A percentile compares a stretch with the other conserved stretches of the same genome.
These are phyloP conservation scores for Papilio demoleus DNA, from an alignment of 2,888 invertebrate species.

Conservation along the genomic window DNA sequence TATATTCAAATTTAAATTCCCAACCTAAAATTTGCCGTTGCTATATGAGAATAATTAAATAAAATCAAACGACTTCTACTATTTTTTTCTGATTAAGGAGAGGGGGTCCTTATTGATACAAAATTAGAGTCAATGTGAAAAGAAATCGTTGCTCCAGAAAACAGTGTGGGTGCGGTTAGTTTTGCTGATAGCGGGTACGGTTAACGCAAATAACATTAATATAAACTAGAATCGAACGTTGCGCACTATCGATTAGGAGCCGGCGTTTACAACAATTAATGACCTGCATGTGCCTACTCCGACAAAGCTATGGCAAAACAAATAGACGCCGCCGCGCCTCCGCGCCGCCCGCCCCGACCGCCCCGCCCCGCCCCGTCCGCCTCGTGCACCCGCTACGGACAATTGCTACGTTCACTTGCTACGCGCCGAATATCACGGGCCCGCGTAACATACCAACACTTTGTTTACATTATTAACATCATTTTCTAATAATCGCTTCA, in stretches of 20 bases:
- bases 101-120: background rate
- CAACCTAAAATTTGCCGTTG: background rate
- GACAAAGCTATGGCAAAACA: conserved; percentile 83
- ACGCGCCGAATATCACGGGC: conserved; percentile 16
- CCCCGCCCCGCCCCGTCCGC: conserved; percentile 70
- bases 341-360: conserved; percentile 61
- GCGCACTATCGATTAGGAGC: conserved; percentile 81
- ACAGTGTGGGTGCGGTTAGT: conserved; percentile 32
- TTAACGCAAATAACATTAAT: conserved; percentile 82
- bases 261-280: conserved; percentile 83
- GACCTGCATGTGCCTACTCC: conserved; percentile 82
- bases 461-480: background rate
- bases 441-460: background rate
- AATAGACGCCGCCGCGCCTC: conserved; percentile 79
- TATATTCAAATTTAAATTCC: background rate
- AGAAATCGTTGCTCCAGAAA: background rate
- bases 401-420: conserved; percentile 43
- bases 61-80: no score
- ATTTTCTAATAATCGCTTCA: background rate
- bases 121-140: background rate
- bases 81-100: no score
- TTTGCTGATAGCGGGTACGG: conserved; percentile 53
- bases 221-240: conserved; percentile 83
- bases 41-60: no score
- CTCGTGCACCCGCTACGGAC: conserved; percentile 61